Conservation (phyloP, 2,888 invertebrate genomes). For the Hydroisotoma schaefferi region DNA sequence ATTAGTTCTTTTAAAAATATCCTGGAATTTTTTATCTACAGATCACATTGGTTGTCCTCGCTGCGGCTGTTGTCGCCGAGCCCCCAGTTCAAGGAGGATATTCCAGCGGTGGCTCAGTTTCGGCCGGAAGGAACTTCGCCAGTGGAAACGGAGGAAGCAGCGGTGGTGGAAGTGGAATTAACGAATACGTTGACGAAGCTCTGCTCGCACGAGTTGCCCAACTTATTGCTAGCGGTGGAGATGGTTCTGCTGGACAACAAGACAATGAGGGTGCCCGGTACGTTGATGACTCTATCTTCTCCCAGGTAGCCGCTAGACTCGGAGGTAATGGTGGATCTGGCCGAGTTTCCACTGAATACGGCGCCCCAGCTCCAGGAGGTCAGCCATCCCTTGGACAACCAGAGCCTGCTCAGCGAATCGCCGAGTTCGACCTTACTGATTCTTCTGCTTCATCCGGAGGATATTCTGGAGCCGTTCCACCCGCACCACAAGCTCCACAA, state of each 20-base stretch:
- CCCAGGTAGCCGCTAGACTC: slow-evolving; percentile 42
- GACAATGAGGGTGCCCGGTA: slow-evolving; percentile 24
- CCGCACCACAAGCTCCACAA: slow-evolving; percentile 17
- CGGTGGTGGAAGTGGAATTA: slow-evolving; percentile 25
- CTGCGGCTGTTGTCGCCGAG: slow-evolving; percentile 41
- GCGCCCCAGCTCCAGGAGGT: slow-evolving; percentile 20
- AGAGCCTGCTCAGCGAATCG: slow-evolving; percentile 35
- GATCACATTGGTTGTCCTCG: slow-evolving; percentile 41
- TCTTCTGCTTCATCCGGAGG: slow-evolving; percentile 6
- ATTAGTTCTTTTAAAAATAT: neutral
- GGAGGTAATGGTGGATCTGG: slow-evolving; percentile 25
- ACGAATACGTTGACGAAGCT: slow-evolving; percentile 37
- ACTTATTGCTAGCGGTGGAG: slow-evolving; percentile 39
- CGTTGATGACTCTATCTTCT: slow-evolving; percentile 43
- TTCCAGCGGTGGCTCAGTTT: slow-evolving; percentile 7
- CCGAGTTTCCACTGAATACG: slow-evolving; percentile 15
- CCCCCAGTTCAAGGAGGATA: slow-evolving; percentile 35
- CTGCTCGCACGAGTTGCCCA: slow-evolving; percentile 43
- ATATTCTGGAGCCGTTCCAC: slow-evolving; percentile 2
- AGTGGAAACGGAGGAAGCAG: neutral
- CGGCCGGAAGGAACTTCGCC: slow-evolving; percentile 7
- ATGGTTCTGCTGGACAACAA: slow-evolving; percentile 29
- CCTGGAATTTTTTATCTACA: slow-evolving; percentile 12
- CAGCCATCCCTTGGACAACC: slow-evolving; percentile 24
- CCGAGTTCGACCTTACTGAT: slow-evolving; percentile 28